Base-by-base conservation (phyloP, 2,888 invertebrate species). In the Meloe dianella region DNA sequence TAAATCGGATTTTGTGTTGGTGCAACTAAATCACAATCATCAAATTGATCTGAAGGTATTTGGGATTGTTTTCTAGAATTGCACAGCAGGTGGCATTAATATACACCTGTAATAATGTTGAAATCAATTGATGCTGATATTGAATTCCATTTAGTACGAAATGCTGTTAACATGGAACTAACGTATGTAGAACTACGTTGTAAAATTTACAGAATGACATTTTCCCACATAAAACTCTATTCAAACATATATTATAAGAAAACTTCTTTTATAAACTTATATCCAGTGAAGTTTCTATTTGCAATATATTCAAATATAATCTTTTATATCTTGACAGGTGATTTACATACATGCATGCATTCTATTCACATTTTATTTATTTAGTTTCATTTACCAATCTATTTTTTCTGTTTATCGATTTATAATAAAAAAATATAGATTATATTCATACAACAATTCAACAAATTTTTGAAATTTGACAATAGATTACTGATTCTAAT, bases 261-360 rank as follows among this genome's bases (percentile, higher is more conserved):
- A 24, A 27, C 12, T 54, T 54, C 24, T 27, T 27, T 54, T 54
- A 54, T 54, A 54, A 54, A 54, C 27, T 54, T 54, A n/a, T n/a
- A 24, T 54, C 14, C 22, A n/a, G 14, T 54, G 54, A 54, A 54
- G 27, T 54, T 54, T 54, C 54, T 24, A 54, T 54, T 54, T 54
- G 54, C 54, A 54, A 54, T 54, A 54, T 54, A 54, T 54, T 54
- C 54, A 54, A 27, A 54, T 27, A 54, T 54, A 54, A 54, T 54
- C 54, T 54, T 22, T 27, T 54, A 27, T 6, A 54, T 54, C 54
- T 54, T 54, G 54, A 54, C 54, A n/a, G n/a, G 54, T 54, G 54
- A 54, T 54, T 54, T 54, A 54, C 54, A 54, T 54, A 27, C n/a
- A 8, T 54, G 54, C 54, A 27, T 54, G 22, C 9, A 54, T 47